phyloP scores from a whole-genome alignment of 2,113 vertebrate species.

The Thunnus maccoyii region DNA sequence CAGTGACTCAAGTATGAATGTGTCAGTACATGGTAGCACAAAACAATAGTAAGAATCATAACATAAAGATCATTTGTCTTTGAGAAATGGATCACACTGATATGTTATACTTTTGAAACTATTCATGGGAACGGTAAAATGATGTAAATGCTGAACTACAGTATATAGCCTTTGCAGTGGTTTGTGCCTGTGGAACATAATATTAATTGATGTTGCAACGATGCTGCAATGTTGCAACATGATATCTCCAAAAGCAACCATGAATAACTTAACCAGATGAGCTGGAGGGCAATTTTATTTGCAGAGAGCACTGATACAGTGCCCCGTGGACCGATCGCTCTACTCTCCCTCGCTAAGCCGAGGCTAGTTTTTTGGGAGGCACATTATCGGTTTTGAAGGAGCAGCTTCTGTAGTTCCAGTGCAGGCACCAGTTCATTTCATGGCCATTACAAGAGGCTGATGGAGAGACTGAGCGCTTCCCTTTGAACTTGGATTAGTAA shows the following conservation, averaged over 20 bases:
- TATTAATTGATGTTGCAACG: conserved; percentile 22
- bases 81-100: no score
- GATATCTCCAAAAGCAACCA: conserved; percentile 30
- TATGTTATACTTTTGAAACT: conserved; percentile 9
- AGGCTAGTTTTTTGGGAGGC: conserved; percentile 4
- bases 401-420: conserved; percentile 4
- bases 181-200: not conserved
- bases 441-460: conserved; percentile 61
- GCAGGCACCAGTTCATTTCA: conserved; percentile 68
- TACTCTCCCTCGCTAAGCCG: conserved; percentile 8
- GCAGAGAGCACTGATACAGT: not conserved
- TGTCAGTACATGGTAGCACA: not conserved
- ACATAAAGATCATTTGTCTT: not conserved
- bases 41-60: not conserved
- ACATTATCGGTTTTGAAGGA: conserved; percentile 19
- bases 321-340: not conserved
- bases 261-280: conserved; percentile 12
- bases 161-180: not conserved
- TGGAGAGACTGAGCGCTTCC: conserved; percentile 38
- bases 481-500: conserved; percentile 75
- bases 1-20: not conserved
- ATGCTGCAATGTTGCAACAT: conserved; percentile 30
- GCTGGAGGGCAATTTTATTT: conserved; percentile 30
- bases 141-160: conserved; percentile 1
- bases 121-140: conserved; percentile 6